Percentiles rank a stretch among this genome's conserved stretches.
Conservation (phyloP, 2,797 vertebrate species). For the Sardinella longiceps region DNA sequence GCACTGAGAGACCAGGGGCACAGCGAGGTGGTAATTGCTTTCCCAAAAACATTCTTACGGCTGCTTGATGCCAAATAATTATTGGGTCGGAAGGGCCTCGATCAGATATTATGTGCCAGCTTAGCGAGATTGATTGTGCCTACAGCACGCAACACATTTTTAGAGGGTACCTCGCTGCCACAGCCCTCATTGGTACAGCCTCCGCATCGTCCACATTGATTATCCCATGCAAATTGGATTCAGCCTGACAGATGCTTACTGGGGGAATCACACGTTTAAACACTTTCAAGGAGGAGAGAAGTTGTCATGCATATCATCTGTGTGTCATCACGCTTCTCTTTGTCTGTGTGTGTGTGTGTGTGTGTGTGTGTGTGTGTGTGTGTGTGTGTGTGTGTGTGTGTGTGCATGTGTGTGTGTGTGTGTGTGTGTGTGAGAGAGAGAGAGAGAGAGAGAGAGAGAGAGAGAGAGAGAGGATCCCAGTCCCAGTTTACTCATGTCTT, state of each 20-base stretch:
- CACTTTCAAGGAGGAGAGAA: background rate
- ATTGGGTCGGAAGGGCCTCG: background rate
- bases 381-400: background rate
- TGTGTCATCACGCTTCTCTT: background rate
- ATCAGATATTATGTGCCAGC: conserved; percentile 17
- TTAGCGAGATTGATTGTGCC: background rate
- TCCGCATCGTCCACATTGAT: background rate
- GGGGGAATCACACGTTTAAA: background rate
- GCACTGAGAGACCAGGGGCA: background rate
- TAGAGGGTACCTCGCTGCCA: too few relatives aligned
- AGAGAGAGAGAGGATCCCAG: too few relatives aligned
- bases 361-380: too few relatives aligned
- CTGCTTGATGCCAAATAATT: conserved; percentile 19
- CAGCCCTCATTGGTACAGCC: too few relatives aligned
- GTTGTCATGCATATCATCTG: background rate
- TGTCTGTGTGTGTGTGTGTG: too few relatives aligned
- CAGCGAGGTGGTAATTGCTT: background rate
- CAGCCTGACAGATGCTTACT: conserved; percentile 6
- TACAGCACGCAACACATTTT: background rate
- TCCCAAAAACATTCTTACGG: background rate
- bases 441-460: background rate
- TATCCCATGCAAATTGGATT: background rate
- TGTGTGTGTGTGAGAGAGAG: background rate
- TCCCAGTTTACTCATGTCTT: background rate
- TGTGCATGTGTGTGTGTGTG: background rate